Base-by-base conservation (phyloP, 2,888 invertebrate species). In the Papilio protenor region DNA sequence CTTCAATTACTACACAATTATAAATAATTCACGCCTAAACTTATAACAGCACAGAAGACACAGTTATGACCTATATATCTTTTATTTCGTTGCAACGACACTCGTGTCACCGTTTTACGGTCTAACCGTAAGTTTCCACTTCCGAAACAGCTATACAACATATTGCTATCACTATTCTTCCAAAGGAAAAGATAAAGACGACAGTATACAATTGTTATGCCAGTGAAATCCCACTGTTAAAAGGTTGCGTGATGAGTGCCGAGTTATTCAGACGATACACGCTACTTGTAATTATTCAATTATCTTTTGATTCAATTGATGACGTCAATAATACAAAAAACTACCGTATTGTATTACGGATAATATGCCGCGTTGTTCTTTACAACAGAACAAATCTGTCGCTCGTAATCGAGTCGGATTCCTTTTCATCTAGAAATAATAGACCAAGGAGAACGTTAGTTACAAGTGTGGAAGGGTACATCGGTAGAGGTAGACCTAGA, bases 31-130 rank as follows among this genome's bases (percentile, higher is more conserved):
- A 76, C 76, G 76, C 73, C 59, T 64, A 57, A 75, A 78, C 80
- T 82, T 81, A 82, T 64, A 64, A 55, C 45, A 40, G 49, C 52
- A 33, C 23, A 23, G 14, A 66, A 57, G 55, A 23, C n/a, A 77
- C 77, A 73, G 77, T 73, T 77, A 77, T 23, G 52, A 45, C 23
- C 77, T 33, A 64, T 33, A 64, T 76, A 61, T 72, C 27, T 55
- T 47, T 27, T 59, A 27, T 18, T 77, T 52, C 45, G 4, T 64
- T 72, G 21, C 40, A 52, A 23, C 45, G 64, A 18, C 45, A 52
- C 4, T 27, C 55, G 66, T 77, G 47, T 64, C 52, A 71, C 27
- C 14, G 49, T 52, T 66, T 52, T 75, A 69, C 21, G 40, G n/a
- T n/a, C 10, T 23, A 40, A 40, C 18, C 64, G 8, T 66, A n/a